phyloP scores from a whole-genome alignment of 2,113 vertebrate species.

The Xenopus borealis region DNA sequence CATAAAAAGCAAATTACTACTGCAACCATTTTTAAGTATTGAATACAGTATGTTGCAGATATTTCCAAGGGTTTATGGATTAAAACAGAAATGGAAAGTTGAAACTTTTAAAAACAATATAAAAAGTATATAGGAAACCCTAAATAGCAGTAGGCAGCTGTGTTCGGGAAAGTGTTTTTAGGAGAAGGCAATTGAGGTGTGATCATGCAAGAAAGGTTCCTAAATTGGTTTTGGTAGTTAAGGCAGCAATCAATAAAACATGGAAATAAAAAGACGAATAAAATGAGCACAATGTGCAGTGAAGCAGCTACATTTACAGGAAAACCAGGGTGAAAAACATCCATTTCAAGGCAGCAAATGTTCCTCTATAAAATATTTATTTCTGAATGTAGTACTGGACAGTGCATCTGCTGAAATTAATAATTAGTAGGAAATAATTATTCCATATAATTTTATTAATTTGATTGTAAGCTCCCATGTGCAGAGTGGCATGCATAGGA shows the following conservation, averaged over 20 bases:
- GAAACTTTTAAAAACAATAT: conserved; percentile 41
- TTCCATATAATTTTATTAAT: too few relatives aligned
- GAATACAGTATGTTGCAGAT: conserved; percentile 6
- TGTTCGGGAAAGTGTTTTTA: conserved; percentile 12
- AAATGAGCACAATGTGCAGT: conserved; percentile 17
- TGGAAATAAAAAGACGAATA: conserved; percentile 34
- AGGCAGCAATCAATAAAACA: conserved; percentile 40
- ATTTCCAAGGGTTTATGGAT: conserved; percentile 5
- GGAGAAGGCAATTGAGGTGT: conserved; percentile 35
- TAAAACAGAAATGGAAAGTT: conserved; percentile 14
- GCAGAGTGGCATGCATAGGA: too few relatives aligned
- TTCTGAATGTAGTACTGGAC: too few relatives aligned
- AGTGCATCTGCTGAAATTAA: too few relatives aligned
- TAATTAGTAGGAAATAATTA: too few relatives aligned
- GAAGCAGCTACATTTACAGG: conserved; percentile 15
- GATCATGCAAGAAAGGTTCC: conserved; percentile 23
- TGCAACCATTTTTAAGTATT: not conserved
- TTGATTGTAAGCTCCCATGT: too few relatives aligned
- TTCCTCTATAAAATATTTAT: not conserved
- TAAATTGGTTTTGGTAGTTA: conserved; percentile 38
- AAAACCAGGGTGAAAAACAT: not conserved
- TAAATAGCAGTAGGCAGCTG: conserved; percentile 14
- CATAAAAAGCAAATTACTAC: too few relatives aligned
- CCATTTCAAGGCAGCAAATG: not conserved
- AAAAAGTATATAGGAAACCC: conserved; percentile 34